These are phyloP conservation scores for Synergus japonicus DNA, from an alignment of 2,888 invertebrate genomes.

Conservation along the genomic window DNA sequence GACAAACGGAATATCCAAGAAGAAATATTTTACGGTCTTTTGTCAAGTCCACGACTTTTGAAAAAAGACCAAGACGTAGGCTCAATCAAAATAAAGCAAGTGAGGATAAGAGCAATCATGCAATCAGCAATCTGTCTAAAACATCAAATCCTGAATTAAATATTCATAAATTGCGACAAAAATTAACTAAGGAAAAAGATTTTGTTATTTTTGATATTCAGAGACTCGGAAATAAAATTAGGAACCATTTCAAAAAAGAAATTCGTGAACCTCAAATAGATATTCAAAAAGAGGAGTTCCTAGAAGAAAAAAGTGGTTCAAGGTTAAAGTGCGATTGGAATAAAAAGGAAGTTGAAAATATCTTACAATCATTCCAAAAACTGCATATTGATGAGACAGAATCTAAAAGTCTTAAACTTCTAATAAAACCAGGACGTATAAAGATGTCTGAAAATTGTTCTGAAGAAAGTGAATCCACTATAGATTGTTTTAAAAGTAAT, in stretches of 20 bases:
- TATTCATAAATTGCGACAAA: conserved; percentile 36
- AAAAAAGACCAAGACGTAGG: conserved; percentile 34
- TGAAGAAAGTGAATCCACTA: background rate
- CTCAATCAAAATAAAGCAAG: conserved; percentile 35
- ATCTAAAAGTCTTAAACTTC: background rate
- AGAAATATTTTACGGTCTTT: conserved; percentile 41
- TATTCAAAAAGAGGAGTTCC: background rate
- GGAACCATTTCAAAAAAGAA: conserved; percentile 20
- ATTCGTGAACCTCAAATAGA: background rate
- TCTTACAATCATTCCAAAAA: background rate
- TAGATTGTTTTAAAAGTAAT: background rate
- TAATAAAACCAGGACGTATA: background rate
- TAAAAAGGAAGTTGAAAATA: conserved; percentile 14
- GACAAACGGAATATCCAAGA: background rate
- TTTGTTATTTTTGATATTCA: background rate
- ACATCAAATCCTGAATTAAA: conserved; percentile 39
- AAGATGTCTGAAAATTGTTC: background rate
- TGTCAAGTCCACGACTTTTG: conserved; percentile 37
- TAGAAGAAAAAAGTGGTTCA: background rate
- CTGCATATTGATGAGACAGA: conserved; percentile 7
- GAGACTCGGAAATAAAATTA: conserved; percentile 36
- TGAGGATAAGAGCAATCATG: background rate
- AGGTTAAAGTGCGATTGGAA: background rate
- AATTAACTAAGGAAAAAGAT: conserved; percentile 42
- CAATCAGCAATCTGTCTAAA: background rate